Evolutionary conservation across 2,797 vertebrate species (phyloP), one percentile per base, ranked within the genome.

Genomic region (Lutjanus argentimaculatus): DNA sequence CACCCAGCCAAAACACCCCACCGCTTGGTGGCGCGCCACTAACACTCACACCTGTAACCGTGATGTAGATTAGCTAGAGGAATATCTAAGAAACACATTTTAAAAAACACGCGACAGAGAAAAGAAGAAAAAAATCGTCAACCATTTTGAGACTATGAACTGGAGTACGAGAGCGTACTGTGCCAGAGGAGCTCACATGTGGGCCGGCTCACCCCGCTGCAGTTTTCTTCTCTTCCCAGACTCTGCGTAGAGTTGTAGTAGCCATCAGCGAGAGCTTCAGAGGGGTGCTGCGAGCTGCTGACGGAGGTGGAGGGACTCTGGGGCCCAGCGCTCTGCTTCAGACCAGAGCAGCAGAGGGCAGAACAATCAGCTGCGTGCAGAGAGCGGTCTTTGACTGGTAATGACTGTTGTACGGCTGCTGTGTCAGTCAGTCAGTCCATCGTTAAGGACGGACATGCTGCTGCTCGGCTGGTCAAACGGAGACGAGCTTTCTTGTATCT

Each of bases 11-110:
- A 88, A 89, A 82, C 83, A 90, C 74, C 64, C 75, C 75, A 80
- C 86, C 77, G 46, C 81, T 56, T 15, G 77, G 87, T 84, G 91
- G 89, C 52, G 55, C 71, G 67, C 88, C 90, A 89, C 91, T 84
- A 82, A 92, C 89, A 89, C 90, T 92, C 87, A 91, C 92, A 93
- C 90, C 85, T 93, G 91, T 95, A 94, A 93, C 93, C 88, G 87
- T 94, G 88, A 91, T 25, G 88, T 95, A 96, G 93, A 91, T 92
- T 95, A 96, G 93, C 79, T 86, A 72, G 83, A 90, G 81, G 90
- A 94, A 86, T 85, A 90, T 90, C 76, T 89, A 81, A 85, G 57
- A 82, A 81, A 85, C 48, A 86, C 80, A 66, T 80, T 83, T 76
- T 25, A 17, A 45, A 84, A 65, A 52, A 82, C 69, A 82, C 36